These are phyloP conservation scores for Calyptomena viridis DNA, from an alignment of 2,113 vertebrate species.

Conservation along the genomic window DNA sequence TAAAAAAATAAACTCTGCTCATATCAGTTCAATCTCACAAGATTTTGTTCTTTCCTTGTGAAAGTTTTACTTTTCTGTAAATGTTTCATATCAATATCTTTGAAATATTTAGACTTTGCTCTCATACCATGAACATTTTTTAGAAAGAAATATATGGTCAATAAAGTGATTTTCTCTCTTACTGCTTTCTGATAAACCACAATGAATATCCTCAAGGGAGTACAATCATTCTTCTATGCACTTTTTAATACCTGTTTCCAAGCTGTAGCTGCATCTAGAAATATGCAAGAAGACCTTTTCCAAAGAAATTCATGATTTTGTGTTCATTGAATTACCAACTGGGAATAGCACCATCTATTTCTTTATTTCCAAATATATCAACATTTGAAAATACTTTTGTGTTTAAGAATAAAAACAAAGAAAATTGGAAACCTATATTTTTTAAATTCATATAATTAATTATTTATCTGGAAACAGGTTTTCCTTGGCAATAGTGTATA, in stretches of 20 bases:
- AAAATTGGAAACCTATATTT: neutral
- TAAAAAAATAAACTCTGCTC: neutral
- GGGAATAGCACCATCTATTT: neutral
- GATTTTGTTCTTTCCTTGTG: neutral
- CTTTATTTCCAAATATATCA: neutral
- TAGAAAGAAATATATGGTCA: neutral
- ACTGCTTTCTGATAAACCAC: neutral
- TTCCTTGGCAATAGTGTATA: neutral
- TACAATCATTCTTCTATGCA: neutral
- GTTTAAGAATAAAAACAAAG: neutral
- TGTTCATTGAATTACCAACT: neutral
- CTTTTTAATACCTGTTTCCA: neutral
- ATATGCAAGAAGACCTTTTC: neutral
- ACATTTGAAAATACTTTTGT: neutral
- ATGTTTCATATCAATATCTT: neutral
- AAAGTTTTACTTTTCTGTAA: neutral
- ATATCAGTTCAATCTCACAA: neutral
- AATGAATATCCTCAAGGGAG: neutral
- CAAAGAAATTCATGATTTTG: neutral
- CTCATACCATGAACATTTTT: neutral
- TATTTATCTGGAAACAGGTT: neutral
- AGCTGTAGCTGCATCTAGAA: neutral
- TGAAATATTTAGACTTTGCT: neutral
- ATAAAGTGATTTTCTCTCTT: neutral
- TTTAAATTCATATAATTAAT: neutral